Base-by-base conservation (phyloP, 2,113 vertebrate species). In the Ardeotis arabs region DNA sequence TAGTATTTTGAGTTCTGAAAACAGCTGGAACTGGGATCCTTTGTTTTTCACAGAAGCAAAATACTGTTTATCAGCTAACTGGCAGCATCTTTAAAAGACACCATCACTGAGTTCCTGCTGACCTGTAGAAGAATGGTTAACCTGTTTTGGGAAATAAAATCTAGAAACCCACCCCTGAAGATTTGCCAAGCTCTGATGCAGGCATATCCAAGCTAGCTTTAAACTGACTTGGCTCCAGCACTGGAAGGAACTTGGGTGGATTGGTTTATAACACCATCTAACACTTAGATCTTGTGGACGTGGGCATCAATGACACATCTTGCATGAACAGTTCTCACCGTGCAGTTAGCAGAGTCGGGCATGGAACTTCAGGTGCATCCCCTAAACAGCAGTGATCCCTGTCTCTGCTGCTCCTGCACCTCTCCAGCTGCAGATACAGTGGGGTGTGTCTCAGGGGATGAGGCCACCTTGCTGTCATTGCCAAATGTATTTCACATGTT, bases 21-120 rank as follows among this genome's bases (percentile, higher is more conserved):
- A 9, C 56, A 25, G 77, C 14, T 95, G 93, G 77, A 95, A 67
- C 58, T 35, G 58, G 44, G 77, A 79, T 60, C 49, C 35, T 87
- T 87, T 96, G 89, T 93, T 97, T 95, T 97, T 94, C n/a, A 41
- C 39, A 10, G 81, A 18, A 87, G 53, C 33, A 89, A 21, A 89
- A 66, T 79, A 41, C 47, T 85, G 70, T 96, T 96, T 87, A 62
- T 95, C 89, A 79, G 53, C 74, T 87, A 67, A 16, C 66, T 93
- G 84, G 91, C 87, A 79, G 62, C 49, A 56, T 76, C 79, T 89
- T 87, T 75, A 53, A 78, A 72, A 91, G 44, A 76, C 73, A 35
- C 22, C 41, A 67, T 72, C 60, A 7, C 69, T 73, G 87, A 56
- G 15, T 73, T 83, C 45, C 50, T 76, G 67, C 63, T 87, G 81